These are phyloP conservation scores for Sphecodes monilicornis DNA, from an alignment of 2,888 invertebrate species.

Conservation along the genomic window DNA sequence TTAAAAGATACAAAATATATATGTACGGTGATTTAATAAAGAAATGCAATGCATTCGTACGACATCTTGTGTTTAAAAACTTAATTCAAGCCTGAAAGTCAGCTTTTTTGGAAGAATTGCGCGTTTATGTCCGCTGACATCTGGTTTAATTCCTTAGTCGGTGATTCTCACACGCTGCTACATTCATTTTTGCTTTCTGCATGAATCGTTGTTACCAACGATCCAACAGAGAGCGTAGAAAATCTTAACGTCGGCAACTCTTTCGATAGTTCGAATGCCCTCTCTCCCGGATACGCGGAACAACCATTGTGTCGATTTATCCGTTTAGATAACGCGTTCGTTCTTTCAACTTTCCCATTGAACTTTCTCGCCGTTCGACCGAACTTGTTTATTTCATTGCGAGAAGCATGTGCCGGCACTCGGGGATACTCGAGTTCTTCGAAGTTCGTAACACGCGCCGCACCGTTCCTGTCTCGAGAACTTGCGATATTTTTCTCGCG, in stretches of 20 bases:
- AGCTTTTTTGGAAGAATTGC: too few relatives aligned
- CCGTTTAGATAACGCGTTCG: constrained; percentile 55
- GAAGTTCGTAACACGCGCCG: background rate
- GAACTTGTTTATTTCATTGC: constrained; percentile 48
- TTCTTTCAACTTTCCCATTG: constrained; percentile 34
- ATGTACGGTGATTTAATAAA: too few relatives aligned
- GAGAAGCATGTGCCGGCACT: constrained; percentile 21
- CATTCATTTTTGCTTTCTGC: too few relatives aligned
- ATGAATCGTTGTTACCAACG: too few relatives aligned
- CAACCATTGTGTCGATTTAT: constrained; percentile 44
- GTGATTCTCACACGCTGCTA: too few relatives aligned
- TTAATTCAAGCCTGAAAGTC: too few relatives aligned
- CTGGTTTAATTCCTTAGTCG: too few relatives aligned
- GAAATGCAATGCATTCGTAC: too few relatives aligned
- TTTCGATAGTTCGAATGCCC: background rate
- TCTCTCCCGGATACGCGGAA: background rate
- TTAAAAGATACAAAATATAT: too few relatives aligned
- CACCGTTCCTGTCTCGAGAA: background rate
- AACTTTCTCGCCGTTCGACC: constrained; percentile 21
- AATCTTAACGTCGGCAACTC: background rate
- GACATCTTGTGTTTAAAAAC: too few relatives aligned
- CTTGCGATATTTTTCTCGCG: background rate
- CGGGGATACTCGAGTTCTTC: background rate
- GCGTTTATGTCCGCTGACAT: too few relatives aligned
- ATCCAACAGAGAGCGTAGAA: too few relatives aligned